Evolutionary conservation across 2,888 invertebrate species (phyloP), one percentile per base, ranked within the genome.

Genomic region (Cephus spinipes): DNA sequence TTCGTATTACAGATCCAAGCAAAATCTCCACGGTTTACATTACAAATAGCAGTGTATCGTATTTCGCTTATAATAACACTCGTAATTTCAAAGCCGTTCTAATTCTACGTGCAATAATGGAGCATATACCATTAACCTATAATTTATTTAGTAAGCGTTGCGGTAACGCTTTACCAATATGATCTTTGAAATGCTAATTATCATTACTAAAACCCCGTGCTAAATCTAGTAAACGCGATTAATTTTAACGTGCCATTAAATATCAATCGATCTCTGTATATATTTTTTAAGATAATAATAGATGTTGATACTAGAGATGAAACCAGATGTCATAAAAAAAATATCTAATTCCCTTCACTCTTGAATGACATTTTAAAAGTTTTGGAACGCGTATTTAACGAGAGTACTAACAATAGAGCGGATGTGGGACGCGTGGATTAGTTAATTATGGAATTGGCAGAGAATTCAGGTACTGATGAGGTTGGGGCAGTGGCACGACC

Each of bases 381-480:
- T 55, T 55, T 23, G 1, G 55, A 9, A 9, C 55, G 23, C 15
- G 55, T 55, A 23, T 55, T 55, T 55, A 55, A 55, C 23, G 9
- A 55, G 23, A 35, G 12, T 69, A 73, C 81, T 78, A 76, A 78
- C 79, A 76, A 76, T 76, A 81, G 75, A 76, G 68, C 11, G 68
- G 31, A 78, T 78, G 74, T 78, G 73, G 74, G 73, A 76, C 77
- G 32, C 55, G 69, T 76, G 68, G 76, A 76, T 74, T 34, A 76
- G 79, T 76, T 77, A 78, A 80, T 80, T 79, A 77, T 77, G 74
- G 73, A 80, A 75, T 78, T 80, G 78, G 79, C 79, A 81, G 69
- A 35, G 32, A 68, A 34, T 75, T 69, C 71, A 73, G n/a, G 71
- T 40, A 30, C 71, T 75, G 69, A 69, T 73, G 40, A 76, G 76